Evolutionary conservation across 2,797 vertebrate genomes (phyloP).

Genomic region (Enteromius argenteus): DNA sequence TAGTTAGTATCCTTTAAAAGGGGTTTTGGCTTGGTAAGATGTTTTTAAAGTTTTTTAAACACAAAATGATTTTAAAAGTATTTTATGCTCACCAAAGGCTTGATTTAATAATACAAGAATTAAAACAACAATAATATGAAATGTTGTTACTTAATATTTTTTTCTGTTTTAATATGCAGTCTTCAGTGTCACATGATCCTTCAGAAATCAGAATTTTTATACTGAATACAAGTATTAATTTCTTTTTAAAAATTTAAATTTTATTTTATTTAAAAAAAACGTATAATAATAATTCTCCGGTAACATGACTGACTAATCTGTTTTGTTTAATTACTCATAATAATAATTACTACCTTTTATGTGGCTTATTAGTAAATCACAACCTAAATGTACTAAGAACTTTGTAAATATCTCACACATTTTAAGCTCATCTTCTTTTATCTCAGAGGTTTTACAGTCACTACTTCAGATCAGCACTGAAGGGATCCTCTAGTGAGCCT

Average conservation of each 20-base stretch:
- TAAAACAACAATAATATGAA: neutral
- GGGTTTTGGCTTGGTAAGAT: neutral
- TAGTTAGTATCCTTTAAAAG: neutral
- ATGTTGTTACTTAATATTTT: neutral
- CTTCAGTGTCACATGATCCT: neutral
- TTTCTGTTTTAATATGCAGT: neutral
- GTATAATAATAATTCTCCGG: no score
- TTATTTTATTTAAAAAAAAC: no score
- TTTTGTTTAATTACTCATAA: neutral
- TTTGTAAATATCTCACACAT: neutral
- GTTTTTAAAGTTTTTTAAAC: neutral
- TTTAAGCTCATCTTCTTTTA: slow-evolving; percentile 5
- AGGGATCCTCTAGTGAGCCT: slow-evolving; percentile 16
- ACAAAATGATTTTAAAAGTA: neutral
- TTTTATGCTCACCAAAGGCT: neutral
- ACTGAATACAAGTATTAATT: no score
- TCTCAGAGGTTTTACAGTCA: neutral
- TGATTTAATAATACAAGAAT: neutral
- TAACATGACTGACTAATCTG: neutral
- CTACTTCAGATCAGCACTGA: neutral
- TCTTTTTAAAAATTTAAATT: no score
- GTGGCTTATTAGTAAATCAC: neutral
- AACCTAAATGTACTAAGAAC: neutral
- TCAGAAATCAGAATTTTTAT: neutral
- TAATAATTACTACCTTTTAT: neutral